These are phyloP conservation scores for Vulpes ferrilata DNA, from an alignment of 2,113 vertebrate species.

Conservation along the genomic window DNA sequence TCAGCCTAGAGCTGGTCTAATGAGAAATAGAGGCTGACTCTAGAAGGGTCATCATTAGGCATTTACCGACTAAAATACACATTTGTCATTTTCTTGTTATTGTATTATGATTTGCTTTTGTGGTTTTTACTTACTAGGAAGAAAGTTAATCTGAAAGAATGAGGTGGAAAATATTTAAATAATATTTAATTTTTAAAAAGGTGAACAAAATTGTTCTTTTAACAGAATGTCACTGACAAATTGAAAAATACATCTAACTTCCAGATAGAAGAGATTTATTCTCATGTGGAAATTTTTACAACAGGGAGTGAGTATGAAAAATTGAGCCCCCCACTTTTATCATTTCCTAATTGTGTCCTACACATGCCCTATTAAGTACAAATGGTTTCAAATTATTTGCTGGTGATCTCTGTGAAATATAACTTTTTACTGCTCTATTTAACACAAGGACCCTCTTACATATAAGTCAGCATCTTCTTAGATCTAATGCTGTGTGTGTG, in stretches of 20 bases:
- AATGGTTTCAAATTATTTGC: background rate
- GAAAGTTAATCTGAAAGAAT: background rate
- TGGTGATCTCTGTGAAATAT: background rate
- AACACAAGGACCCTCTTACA: background rate
- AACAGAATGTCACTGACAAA: background rate
- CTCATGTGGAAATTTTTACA: background rate
- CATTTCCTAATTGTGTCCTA: background rate
- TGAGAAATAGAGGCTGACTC: background rate
- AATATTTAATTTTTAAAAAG: background rate
- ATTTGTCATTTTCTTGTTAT: background rate
- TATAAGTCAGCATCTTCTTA: background rate
- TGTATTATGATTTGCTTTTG: background rate
- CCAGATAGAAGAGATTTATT: background rate
- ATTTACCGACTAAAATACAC: background rate
- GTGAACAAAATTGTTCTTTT: background rate
- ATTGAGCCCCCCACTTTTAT: background rate
- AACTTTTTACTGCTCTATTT: background rate
- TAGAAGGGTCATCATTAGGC: background rate
- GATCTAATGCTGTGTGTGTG: background rate
- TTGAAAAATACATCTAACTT: conserved; percentile 39
- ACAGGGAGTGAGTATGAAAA: background rate
- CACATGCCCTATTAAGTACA: background rate
- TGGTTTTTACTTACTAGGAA: background rate
- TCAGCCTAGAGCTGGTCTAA: background rate
- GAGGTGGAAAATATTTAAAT: background rate